phyloP scores from a whole-genome alignment of 1,140 invertebrate species.

The Stenopsyche tienmushanensis region DNA sequence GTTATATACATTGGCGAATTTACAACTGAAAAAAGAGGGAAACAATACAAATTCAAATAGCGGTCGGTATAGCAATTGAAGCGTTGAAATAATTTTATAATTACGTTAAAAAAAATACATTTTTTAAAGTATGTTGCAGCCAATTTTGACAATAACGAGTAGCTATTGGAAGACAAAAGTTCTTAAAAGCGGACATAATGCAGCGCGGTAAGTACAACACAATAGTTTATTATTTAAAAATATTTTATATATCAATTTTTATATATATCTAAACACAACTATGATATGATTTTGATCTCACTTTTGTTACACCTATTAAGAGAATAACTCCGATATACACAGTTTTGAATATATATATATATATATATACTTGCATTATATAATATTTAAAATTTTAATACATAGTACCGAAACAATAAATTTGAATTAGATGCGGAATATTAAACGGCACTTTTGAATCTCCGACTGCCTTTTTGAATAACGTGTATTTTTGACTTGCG shows the following conservation, averaged over 20 bases:
- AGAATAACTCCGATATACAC: not conserved
- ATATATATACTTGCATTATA: not conserved
- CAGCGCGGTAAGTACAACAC: not conserved
- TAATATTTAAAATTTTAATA: not conserved
- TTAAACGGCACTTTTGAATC: too few species aligned
- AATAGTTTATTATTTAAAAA: not conserved
- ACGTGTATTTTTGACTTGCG: too few species aligned
- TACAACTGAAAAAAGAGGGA: conserved; percentile 6
- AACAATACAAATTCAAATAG: not conserved
- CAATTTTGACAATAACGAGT: too few species aligned
- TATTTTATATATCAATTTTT: not conserved
- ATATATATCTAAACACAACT: not conserved
- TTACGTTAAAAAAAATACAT: not conserved
- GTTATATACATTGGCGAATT: conserved; percentile 8
- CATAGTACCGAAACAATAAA: too few species aligned
- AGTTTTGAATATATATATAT: not conserved
- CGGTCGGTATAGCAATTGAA: not conserved
- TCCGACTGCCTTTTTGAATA: too few species aligned
- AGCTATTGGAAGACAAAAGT: too few species aligned
- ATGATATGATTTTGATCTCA: conserved; percentile 39
- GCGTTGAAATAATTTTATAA: not conserved
- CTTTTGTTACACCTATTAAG: conserved; percentile 22
- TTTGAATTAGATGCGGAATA: too few species aligned
- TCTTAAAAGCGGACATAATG: too few species aligned
- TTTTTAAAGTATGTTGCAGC: too few species aligned